Percentiles rank a stretch among this genome's conserved stretches.
Evolutionary conservation across 2,888 invertebrate genomes (phyloP).

Genomic region (Oscheius sp.): DNA sequence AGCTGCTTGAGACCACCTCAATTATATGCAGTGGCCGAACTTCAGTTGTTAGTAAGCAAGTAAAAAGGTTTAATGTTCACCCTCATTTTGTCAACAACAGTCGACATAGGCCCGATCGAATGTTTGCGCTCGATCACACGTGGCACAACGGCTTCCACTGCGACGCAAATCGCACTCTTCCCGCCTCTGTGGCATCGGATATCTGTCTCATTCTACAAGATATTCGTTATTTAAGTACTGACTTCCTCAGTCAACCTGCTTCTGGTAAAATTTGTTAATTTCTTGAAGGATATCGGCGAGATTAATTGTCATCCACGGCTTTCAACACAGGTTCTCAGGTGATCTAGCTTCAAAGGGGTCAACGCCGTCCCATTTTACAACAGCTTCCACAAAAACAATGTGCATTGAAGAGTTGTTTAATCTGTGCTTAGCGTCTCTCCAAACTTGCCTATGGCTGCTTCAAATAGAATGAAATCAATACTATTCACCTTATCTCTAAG

Average conservation of each 20-base stretch:
- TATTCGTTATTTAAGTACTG: neutral
- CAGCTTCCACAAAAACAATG: too few relatives aligned
- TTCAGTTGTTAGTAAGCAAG: neutral
- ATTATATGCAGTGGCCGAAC: neutral
- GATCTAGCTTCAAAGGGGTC: slow-evolving; percentile 23
- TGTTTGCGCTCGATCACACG: slow-evolving; percentile 30
- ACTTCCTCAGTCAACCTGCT: neutral
- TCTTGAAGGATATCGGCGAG: slow-evolving; percentile 2
- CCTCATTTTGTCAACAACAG: slow-evolving; percentile 31
- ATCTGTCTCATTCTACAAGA: neutral
- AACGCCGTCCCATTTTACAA: neutral
- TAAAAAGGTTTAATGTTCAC: neutral
- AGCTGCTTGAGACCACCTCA: too few relatives aligned
- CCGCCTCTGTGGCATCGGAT: slow-evolving; percentile 22
- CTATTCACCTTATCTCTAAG: too few relatives aligned
- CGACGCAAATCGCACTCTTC: slow-evolving; percentile 23
- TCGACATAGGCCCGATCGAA: slow-evolving; percentile 28
- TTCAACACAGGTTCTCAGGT: slow-evolving; percentile 5
- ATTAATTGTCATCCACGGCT: slow-evolving; percentile 1
- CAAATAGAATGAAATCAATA: too few relatives aligned
- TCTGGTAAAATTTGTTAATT: neutral
- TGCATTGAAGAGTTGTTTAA: too few relatives aligned
- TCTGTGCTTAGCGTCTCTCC: too few relatives aligned
- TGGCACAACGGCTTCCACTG: slow-evolving; percentile 26
- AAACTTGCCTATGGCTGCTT: too few relatives aligned